Conservation (phyloP, 2,113 vertebrate species). For the Ammospiza caudacuta region DNA sequence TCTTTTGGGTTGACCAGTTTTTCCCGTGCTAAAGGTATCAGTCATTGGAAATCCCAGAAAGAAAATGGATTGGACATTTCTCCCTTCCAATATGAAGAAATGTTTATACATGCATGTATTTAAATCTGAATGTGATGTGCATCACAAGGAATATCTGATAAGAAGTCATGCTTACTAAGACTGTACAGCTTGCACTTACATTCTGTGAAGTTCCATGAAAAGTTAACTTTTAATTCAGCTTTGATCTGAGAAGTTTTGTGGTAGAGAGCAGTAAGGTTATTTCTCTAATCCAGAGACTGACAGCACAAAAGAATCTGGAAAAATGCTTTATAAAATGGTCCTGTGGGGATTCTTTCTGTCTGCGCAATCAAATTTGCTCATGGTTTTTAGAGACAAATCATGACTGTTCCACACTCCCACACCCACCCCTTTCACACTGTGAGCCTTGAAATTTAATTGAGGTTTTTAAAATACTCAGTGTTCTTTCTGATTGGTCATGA, state of each 20-base stretch:
- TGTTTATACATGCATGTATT: neutral
- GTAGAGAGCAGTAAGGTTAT: neutral
- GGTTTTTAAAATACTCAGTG: neutral
- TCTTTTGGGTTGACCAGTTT: constrained; percentile 23
- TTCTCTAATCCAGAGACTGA: neutral
- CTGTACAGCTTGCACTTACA: neutral
- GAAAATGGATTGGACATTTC: constrained; percentile 10
- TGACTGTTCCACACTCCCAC: neutral
- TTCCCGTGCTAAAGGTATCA: neutral
- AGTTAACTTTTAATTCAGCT: neutral
- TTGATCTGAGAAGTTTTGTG: neutral
- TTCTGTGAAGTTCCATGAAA: neutral
- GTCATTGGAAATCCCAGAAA: constrained; percentile 2
- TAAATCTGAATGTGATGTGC: neutral
- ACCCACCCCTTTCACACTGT: neutral
- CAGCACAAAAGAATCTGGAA: neutral
- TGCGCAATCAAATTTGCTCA: neutral
- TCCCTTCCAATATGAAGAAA: constrained; percentile 2
- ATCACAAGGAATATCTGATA: neutral
- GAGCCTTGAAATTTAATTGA: neutral
- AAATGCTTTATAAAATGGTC: neutral
- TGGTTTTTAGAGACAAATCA: neutral
- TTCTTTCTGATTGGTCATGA: neutral
- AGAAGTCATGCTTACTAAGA: neutral
- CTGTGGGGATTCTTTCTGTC: neutral